A percentile compares a stretch with the other conserved stretches of the same genome.
Evolutionary conservation across 2,888 invertebrate species (phyloP).

Genomic region (Podabrus alpinus): DNA sequence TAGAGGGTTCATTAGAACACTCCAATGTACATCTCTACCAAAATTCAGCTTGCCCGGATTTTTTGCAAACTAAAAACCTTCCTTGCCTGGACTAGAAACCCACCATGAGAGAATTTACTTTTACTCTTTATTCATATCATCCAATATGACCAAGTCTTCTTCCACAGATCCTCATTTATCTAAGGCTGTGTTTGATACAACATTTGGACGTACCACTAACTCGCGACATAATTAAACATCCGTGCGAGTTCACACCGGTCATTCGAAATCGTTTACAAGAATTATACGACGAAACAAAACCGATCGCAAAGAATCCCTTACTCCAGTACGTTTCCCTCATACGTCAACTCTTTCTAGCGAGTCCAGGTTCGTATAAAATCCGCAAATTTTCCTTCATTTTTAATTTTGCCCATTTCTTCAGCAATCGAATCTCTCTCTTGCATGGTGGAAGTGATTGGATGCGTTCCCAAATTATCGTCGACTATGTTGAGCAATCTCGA

Average conservation of each 20-base stretch:
- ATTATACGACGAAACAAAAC: constrained; percentile 52
- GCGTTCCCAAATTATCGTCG: constrained; percentile 71
- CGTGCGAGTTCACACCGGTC: constrained; percentile 67
- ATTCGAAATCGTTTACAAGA: constrained; percentile 67
- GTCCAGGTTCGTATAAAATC: constrained; percentile 61
- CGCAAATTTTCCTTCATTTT: not conserved
- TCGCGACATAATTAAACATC: constrained; percentile 62
- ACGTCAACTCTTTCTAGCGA: constrained; percentile 66
- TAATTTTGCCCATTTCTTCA: constrained; percentile 43
- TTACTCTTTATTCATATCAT: too few relatives aligned
- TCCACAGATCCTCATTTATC: constrained; percentile 66
- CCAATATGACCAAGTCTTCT: too few relatives aligned
- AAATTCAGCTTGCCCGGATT: too few relatives aligned
- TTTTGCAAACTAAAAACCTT: too few relatives aligned
- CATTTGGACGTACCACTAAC: constrained; percentile 62
- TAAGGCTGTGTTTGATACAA: constrained; percentile 77
- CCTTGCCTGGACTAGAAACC: too few relatives aligned
- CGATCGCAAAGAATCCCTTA: constrained; percentile 63
- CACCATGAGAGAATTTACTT: too few relatives aligned
- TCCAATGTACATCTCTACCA: too few relatives aligned
- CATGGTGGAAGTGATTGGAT: constrained; percentile 83
- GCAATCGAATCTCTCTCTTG: constrained; percentile 72
- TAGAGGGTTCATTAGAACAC: too few relatives aligned
- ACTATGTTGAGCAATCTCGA: constrained; percentile 66
- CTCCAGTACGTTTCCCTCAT: constrained; percentile 71